phyloP scores from a whole-genome alignment of 1,140 invertebrate species.

The Drosophila micromelanica region DNA sequence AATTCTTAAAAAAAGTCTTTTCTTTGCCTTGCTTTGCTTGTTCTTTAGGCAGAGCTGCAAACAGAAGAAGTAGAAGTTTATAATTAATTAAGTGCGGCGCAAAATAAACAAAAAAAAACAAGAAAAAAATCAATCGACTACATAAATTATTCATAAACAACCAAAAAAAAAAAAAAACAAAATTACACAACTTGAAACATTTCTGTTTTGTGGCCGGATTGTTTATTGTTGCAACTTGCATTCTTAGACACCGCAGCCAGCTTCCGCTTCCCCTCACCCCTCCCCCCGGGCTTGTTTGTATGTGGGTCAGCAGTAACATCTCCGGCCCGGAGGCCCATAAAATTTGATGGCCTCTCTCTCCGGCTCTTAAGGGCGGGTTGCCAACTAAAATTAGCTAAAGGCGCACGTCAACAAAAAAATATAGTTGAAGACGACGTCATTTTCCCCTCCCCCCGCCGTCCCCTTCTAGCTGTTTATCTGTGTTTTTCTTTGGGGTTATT shows the following conservation, averaged over 20 bases:
- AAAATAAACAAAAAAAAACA: constrained; percentile 68
- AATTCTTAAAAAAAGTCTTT: constrained; percentile 52
- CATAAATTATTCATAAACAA: constrained; percentile 79
- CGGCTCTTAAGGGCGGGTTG: constrained; percentile 28
- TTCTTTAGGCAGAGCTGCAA: constrained; percentile 17
- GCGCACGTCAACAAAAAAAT: constrained; percentile 12
- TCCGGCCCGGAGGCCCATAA: constrained; percentile 39
- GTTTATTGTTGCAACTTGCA: constrained; percentile 67
- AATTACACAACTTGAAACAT: constrained; percentile 38
- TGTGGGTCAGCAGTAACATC: constrained; percentile 57
- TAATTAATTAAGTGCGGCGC: constrained; percentile 72
- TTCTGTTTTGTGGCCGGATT: constrained; percentile 2
- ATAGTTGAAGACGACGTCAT: constrained; percentile 41
- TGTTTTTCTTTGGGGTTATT: neutral
- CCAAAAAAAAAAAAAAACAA: constrained; percentile 29
- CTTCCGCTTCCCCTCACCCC: neutral
- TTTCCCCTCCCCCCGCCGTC: neutral
- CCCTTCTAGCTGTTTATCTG: neutral
- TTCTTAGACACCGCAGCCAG: constrained; percentile 13
- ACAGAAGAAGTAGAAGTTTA: constrained; percentile 48
- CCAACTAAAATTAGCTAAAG: constrained; percentile 52
- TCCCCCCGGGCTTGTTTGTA: constrained; percentile 18
- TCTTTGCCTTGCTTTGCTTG: constrained; percentile 9
- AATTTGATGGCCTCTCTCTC: constrained; percentile 53
- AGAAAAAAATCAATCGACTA: constrained; percentile 73